These are phyloP conservation scores for Oscheius sp. DNA, from an alignment of 1,140 invertebrate species.

Conservation along the genomic window DNA sequence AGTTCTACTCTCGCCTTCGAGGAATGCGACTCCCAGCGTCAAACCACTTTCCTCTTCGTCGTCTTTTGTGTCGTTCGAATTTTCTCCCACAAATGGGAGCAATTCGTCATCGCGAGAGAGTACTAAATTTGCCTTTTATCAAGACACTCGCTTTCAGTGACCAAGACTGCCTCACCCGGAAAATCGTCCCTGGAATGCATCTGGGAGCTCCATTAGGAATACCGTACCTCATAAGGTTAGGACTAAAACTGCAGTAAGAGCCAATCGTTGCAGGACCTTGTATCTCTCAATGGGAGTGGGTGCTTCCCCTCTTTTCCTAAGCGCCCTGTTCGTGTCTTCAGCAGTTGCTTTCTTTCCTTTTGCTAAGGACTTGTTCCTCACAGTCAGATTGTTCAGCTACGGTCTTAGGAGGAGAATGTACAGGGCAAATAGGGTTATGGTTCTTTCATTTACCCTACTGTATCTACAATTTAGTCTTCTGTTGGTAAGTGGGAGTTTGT, in stretches of 20 bases:
- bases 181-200: conserved; percentile 15
- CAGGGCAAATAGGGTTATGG: conserved; percentile 10
- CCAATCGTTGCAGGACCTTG: conserved; percentile 1
- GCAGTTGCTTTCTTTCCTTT: conserved; percentile 19
- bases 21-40: conserved; percentile 17
- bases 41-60: conserved; percentile 18
- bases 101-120: conserved; percentile 9
- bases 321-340: conserved; percentile 8
- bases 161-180: not conserved
- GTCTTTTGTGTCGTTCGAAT: conserved; percentile 28
- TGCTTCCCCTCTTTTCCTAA: conserved; percentile 8
- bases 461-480: conserved; percentile 20
- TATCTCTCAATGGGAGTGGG: conserved; percentile 5
- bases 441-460: conserved; percentile 5
- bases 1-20: not conserved
- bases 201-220: conserved; percentile 19
- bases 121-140: not conserved
- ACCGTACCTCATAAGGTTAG: conserved; percentile 25
- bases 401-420: conserved; percentile 13
- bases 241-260: too few relatives aligned
- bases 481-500: not conserved
- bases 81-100: conserved; percentile 22
- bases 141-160: not conserved
- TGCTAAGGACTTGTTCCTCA: conserved; percentile 7
- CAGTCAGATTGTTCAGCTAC: conserved; percentile 9